Percentiles rank a stretch among this genome's conserved stretches.
phyloP scores from a whole-genome alignment of 2,888 invertebrate genomes.

The Parthenolecanium corni region DNA sequence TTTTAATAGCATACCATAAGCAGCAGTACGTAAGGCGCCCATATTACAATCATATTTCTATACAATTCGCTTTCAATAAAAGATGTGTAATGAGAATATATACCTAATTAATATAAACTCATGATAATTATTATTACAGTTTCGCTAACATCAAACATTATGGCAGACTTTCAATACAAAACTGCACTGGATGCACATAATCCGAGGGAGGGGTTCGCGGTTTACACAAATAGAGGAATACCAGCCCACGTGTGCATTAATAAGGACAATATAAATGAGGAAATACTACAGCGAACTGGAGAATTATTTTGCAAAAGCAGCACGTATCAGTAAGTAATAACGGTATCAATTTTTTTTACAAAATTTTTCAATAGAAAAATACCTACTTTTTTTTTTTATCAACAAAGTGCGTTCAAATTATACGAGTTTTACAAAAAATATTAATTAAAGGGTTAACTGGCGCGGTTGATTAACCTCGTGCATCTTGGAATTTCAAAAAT shows the following conservation, averaged over 20 bases:
- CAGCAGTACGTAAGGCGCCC: too few relatives aligned
- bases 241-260: conserved; percentile 6
- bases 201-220: conserved; percentile 14
- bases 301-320: conserved; percentile 12
- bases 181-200: conserved; percentile 9
- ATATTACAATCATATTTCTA: too few relatives aligned
- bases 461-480: background rate
- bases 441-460: too few relatives aligned
- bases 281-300: conserved; percentile 3
- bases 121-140: conserved; percentile 4
- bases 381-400: too few relatives aligned
- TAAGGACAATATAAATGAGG: background rate
- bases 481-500: background rate
- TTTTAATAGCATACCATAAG: too few relatives aligned
- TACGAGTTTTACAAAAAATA: too few relatives aligned
- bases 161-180: conserved; percentile 3
- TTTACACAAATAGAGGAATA: conserved; percentile 13
- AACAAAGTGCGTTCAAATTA: too few relatives aligned
- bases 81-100: too few relatives aligned
- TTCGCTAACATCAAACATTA: conserved; percentile 7
- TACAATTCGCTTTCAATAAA: too few relatives aligned
- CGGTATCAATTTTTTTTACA: background rate
- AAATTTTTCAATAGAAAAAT: too few relatives aligned
- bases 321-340: conserved; percentile 9
- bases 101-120: too few relatives aligned